Evolutionary conservation across 2,113 vertebrate genomes (phyloP).

Genomic region (Hippocampus zosterae): DNA sequence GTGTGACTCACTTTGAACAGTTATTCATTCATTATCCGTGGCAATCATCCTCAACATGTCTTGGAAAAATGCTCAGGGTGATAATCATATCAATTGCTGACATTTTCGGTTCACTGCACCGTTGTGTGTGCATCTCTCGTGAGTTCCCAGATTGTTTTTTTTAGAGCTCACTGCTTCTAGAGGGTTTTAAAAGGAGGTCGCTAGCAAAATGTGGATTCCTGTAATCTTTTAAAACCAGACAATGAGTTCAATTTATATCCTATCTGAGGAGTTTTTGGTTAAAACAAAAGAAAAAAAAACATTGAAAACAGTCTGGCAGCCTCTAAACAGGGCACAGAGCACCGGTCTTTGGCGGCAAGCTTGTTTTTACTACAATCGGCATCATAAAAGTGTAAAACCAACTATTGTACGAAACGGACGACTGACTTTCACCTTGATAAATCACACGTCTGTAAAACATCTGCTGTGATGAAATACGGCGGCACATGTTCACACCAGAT

Average conservation of each 20-base stretch:
- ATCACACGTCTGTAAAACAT: too few relatives aligned
- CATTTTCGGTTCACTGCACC: conserved; percentile 15
- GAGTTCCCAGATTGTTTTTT: conserved; percentile 15
- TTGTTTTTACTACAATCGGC: too few relatives aligned
- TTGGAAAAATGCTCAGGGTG: not conserved
- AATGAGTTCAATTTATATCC: not conserved
- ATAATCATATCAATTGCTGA: conserved; percentile 16
- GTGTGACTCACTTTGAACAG: not conserved
- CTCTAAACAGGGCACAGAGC: too few relatives aligned
- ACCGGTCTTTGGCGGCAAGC: too few relatives aligned
- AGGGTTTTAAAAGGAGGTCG: conserved; percentile 7
- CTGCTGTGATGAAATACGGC: too few relatives aligned
- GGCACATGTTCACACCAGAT: too few relatives aligned
- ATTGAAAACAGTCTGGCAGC: too few relatives aligned
- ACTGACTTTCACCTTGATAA: too few relatives aligned
- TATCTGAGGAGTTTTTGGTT: not conserved
- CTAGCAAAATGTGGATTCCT: conserved; percentile 12
- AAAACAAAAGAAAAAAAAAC: not conserved
- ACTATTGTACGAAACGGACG: too few relatives aligned
- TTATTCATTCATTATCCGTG: not conserved
- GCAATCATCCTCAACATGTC: too few relatives aligned
- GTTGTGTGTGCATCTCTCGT: not conserved
- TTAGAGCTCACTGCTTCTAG: not conserved
- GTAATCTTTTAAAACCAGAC: conserved; percentile 9
- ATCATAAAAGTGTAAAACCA: too few relatives aligned